Evolutionary conservation across 2,888 invertebrate species (phyloP).

Genomic region (Eubasilissa splendida): DNA sequence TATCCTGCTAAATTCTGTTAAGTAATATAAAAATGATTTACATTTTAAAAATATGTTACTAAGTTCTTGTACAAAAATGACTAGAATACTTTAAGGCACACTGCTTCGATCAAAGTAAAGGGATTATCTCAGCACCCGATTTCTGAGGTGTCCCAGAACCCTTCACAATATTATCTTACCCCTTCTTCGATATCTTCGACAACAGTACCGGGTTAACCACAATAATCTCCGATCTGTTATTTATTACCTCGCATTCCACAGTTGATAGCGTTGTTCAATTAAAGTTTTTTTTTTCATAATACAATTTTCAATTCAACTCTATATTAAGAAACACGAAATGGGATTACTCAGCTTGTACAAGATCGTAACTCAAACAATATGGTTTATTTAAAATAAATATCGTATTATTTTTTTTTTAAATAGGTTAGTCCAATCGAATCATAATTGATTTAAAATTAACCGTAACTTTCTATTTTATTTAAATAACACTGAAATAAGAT

Average conservation of each 20-base stretch:
- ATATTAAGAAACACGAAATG: slow-evolving; percentile 17
- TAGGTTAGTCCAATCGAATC: too few species aligned
- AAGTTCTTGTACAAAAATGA: too few species aligned
- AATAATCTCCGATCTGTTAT: slow-evolving; percentile 51
- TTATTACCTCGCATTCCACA: slow-evolving; percentile 53
- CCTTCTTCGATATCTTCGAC: background rate
- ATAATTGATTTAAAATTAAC: too few species aligned
- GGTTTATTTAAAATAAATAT: too few species aligned
- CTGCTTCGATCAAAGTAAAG: background rate
- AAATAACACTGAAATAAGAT: too few species aligned
- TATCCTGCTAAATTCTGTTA: too few species aligned
- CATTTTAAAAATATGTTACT: too few species aligned
- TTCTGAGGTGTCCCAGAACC: slow-evolving; percentile 19
- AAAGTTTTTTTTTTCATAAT: slow-evolving; percentile 21
- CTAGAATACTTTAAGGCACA: background rate
- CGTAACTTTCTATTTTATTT: too few species aligned
- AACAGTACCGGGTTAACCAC: slow-evolving; percentile 34
- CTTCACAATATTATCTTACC: slow-evolving; percentile 5
- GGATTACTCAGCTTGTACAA: slow-evolving; percentile 12
- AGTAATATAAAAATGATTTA: too few species aligned
- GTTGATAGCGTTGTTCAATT: slow-evolving; percentile 30
- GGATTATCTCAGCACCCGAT: slow-evolving; percentile 15
- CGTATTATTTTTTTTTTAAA: too few species aligned
- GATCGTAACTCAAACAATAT: background rate
- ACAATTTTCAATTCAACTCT: slow-evolving; percentile 8